phyloP scores from a whole-genome alignment of 2,797 vertebrate species.

The Toxotes lorentzi region DNA sequence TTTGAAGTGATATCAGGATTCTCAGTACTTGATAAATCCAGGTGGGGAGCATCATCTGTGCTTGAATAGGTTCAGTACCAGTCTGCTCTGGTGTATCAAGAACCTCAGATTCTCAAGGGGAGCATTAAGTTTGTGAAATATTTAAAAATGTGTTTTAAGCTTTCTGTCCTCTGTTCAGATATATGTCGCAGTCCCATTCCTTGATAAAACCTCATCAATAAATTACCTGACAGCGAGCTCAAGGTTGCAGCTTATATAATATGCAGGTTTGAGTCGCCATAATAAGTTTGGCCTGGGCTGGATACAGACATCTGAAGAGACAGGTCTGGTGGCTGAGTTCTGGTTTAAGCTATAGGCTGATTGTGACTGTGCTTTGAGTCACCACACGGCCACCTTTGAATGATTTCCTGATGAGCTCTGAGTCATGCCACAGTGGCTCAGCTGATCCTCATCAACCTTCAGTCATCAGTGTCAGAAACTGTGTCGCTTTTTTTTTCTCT shows the following conservation, averaged over 20 bases:
- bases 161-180: not conserved
- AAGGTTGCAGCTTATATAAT: not conserved
- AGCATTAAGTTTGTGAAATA: not conserved
- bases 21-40: not conserved
- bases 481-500: not conserved
- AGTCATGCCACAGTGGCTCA: not conserved
- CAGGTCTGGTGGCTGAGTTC: not conserved
- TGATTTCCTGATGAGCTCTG: conserved; percentile 1
- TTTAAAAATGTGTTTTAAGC: not conserved
- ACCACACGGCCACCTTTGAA: not conserved
- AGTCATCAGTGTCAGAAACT: not conserved
- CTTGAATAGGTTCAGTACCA: no score
- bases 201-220: not conserved
- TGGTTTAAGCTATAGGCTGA: not conserved
- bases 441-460: not conserved
- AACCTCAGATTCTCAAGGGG: not conserved
- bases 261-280: not conserved
- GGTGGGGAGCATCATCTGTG: not conserved
- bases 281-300: not conserved
- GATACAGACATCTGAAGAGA: not conserved
- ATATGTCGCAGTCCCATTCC: not conserved
- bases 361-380: not conserved
- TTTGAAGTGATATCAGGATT: not conserved
- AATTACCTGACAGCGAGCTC: conserved; percentile 12
- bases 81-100: not conserved